Percentiles rank a stretch among this genome's conserved stretches.
phyloP scores from a whole-genome alignment of 30 jellyfish, hydroid and myxozoan genomes.

The Euphysa ruthae region DNA sequence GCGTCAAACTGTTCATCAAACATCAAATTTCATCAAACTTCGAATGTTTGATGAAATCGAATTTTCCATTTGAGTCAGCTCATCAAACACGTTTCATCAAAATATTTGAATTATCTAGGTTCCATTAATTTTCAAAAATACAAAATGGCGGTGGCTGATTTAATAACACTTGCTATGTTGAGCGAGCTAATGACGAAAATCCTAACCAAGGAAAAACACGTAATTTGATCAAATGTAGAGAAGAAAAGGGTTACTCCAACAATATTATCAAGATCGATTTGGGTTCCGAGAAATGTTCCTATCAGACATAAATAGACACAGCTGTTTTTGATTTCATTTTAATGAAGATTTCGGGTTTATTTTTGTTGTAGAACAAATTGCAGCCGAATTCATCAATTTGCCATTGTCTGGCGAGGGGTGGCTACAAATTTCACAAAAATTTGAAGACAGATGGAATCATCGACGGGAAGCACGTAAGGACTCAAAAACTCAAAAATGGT shows the following conservation, averaged over 20 bases:
- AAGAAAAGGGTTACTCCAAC: background rate
- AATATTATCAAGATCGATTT: background rate
- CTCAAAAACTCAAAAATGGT: background rate
- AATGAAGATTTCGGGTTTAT: background rate
- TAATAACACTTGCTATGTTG: background rate
- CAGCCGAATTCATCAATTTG: background rate
- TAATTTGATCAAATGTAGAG: background rate
- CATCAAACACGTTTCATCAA: too few species aligned
- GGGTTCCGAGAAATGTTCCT: background rate
- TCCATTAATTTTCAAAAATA: background rate
- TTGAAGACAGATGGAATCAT: constrained; percentile 23
- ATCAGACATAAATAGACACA: background rate
- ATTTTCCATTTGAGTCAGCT: too few species aligned
- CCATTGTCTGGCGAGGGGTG: constrained; percentile 17
- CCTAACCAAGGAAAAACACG: background rate
- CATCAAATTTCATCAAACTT: too few species aligned
- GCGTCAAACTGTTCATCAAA: too few species aligned
- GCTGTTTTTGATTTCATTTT: background rate
- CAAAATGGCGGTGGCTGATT: constrained; percentile 2
- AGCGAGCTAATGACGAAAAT: background rate
- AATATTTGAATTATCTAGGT: too few species aligned
- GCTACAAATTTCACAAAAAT: background rate
- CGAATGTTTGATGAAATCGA: too few species aligned
- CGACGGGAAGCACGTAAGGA: constrained; percentile 7
- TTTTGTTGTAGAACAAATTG: background rate